These are phyloP conservation scores for Leptodactylus fallax DNA, from an alignment of 2,797 vertebrate genomes.

Conservation along the genomic window DNA sequence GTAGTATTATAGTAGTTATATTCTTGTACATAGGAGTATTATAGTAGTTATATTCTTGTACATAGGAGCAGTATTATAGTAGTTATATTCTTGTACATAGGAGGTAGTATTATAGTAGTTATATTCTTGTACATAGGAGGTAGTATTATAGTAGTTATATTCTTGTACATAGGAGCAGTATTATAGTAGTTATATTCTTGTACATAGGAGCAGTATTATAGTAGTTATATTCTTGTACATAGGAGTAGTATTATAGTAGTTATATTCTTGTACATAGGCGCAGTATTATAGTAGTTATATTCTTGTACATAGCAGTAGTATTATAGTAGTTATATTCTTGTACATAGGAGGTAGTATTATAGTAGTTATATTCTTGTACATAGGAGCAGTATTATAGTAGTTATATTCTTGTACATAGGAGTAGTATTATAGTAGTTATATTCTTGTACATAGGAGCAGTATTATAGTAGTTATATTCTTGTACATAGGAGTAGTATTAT, in stretches of 20 bases:
- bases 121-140: neutral
- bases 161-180: neutral
- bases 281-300: too few relatives aligned
- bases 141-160: slow-evolving; percentile 7
- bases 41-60: slow-evolving; percentile 5
- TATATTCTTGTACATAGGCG: too few relatives aligned
- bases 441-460: too few relatives aligned
- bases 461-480: too few relatives aligned
- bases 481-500: too few relatives aligned
- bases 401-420: too few relatives aligned
- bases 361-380: neutral
- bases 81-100: neutral
- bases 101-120: neutral
- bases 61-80: neutral
- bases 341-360: too few relatives aligned
- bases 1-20: neutral
- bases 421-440: too few relatives aligned
- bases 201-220: neutral
- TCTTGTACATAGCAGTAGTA: too few relatives aligned
- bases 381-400: neutral
- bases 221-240: slow-evolving; percentile 6
- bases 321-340: too few relatives aligned
- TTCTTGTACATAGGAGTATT: too few relatives aligned
- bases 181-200: slow-evolving; percentile 3
- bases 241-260: neutral